These are phyloP conservation scores for Lithophane ornitopus DNA, from an alignment of 2,888 invertebrate species.

Conservation along the genomic window DNA sequence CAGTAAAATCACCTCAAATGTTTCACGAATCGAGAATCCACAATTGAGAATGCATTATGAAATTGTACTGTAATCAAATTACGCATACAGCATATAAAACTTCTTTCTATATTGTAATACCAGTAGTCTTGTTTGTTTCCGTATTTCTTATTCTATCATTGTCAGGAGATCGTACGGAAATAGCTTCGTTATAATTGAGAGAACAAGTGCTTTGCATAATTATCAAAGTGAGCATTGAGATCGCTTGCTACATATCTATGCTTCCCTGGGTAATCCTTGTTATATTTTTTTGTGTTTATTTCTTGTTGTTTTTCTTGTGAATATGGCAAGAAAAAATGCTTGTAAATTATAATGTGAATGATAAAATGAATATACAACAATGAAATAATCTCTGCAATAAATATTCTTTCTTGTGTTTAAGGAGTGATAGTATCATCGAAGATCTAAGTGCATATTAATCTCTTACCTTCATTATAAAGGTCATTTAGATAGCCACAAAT, in stretches of 20 bases:
- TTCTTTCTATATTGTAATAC: constrained; percentile 8
- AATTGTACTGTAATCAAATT: not conserved
- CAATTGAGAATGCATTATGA: not conserved
- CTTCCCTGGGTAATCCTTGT: constrained; percentile 14
- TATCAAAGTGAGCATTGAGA: constrained; percentile 22
- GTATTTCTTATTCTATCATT: constrained; percentile 49
- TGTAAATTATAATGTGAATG: not conserved
- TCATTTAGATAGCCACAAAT: constrained; percentile 15
- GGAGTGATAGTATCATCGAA: not conserved
- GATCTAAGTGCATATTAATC: constrained; percentile 18
- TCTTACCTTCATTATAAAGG: constrained; percentile 8
- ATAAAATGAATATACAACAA: not conserved
- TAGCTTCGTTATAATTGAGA: constrained; percentile 43
- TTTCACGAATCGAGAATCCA: not conserved
- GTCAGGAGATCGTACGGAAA: constrained; percentile 45
- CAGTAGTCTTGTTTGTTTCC: constrained; percentile 19
- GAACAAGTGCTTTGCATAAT: constrained; percentile 42
- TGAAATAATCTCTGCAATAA: not conserved
- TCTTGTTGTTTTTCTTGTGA: not conserved
- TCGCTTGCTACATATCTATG: constrained; percentile 26
- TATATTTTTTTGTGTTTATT: not conserved
- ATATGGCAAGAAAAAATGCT: not conserved
- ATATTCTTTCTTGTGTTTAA: not conserved
- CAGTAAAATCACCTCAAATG: not conserved
- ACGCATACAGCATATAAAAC: not conserved